These are phyloP conservation scores for Papilio gigon DNA, from an alignment of 2,888 invertebrate genomes.

Conservation along the genomic window DNA sequence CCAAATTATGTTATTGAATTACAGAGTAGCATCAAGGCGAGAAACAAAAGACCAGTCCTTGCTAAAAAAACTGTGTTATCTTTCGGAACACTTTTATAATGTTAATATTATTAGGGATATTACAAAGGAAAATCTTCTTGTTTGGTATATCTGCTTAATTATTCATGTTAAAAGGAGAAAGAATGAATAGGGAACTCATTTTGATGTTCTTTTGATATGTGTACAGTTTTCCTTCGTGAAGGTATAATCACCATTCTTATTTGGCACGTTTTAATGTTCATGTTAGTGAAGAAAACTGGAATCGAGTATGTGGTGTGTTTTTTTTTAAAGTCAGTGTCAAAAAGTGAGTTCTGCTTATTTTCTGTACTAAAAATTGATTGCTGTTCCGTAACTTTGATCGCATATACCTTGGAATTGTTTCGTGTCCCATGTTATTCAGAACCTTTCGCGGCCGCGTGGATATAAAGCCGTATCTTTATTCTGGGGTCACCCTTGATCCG, in stretches of 20 bases:
- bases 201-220: not conserved
- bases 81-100: not conserved
- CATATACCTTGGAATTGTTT: conserved; percentile 20
- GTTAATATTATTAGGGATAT: not conserved
- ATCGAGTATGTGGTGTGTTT: not conserved
- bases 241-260: too few species aligned
- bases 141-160: not conserved
- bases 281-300: not conserved
- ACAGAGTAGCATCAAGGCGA: conserved; percentile 6
- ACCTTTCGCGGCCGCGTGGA: conserved; percentile 17
- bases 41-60: not conserved
- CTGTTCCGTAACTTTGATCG: not conserved
- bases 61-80: conserved; percentile 1
- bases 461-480: conserved; percentile 59
- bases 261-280: not conserved
- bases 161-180: not conserved
- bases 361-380: not conserved
- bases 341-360: not conserved
- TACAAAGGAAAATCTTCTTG: not conserved
- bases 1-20: conserved; percentile 26
- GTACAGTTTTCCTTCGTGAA: not conserved
- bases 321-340: not conserved
- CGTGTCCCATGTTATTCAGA: conserved; percentile 28
- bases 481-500: conserved; percentile 75
- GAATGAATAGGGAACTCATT: not conserved